Conservation (phyloP, 1,140 invertebrate genomes). For the Stegodyphus mimosarum region DNA sequence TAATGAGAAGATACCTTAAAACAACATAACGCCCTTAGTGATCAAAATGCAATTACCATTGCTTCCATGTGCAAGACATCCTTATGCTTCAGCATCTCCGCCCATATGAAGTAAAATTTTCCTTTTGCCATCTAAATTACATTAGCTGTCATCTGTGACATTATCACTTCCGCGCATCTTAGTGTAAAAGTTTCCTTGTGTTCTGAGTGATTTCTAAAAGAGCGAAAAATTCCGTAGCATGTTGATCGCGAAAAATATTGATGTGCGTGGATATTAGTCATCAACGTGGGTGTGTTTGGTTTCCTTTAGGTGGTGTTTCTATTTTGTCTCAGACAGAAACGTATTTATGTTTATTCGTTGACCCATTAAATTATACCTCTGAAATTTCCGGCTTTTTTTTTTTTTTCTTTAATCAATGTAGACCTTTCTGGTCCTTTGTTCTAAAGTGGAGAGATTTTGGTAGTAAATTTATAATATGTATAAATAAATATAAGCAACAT, state of each 20-base stretch:
- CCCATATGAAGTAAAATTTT: conserved; percentile 51
- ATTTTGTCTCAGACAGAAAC: too few species aligned
- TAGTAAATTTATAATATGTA: too few species aligned
- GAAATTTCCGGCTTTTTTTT: too few species aligned
- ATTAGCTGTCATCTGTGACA: conserved; percentile 51
- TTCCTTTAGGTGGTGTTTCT: too few species aligned
- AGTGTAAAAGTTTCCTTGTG: conserved; percentile 36
- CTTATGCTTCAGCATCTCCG: conserved; percentile 37
- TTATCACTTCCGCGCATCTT: conserved; percentile 16
- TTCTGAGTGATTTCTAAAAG: conserved; percentile 39
- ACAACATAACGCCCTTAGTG: conserved; percentile 58
- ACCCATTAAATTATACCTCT: too few species aligned
- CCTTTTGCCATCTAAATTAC: conserved; percentile 56
- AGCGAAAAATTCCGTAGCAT: conserved; percentile 34
- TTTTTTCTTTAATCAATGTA: too few species aligned
- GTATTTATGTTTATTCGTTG: too few species aligned
- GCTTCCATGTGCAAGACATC: conserved; percentile 51
- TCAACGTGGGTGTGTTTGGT: neutral
- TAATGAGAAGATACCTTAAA: conserved; percentile 52
- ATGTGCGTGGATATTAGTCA: neutral
- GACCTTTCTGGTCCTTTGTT: too few species aligned
- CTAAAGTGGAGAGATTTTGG: too few species aligned
- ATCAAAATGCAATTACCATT: conserved; percentile 58
- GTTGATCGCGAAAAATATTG: conserved; percentile 13
- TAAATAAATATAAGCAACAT: too few species aligned